Base-by-base conservation (phyloP, 2,797 vertebrate genomes). In the Cirrhinus mrigala region DNA sequence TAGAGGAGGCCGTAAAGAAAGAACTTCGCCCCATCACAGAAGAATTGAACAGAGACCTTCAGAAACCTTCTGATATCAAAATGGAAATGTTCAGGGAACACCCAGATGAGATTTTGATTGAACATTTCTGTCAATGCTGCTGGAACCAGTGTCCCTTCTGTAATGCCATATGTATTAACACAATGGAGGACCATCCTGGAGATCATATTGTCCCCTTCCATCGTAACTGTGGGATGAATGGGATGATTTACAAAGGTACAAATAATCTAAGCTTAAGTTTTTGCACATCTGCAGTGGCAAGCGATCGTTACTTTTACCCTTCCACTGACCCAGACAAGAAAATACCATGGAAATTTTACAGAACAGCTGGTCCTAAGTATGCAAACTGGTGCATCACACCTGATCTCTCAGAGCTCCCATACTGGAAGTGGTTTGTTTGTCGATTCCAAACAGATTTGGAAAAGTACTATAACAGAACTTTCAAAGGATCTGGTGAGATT, bases 71-170 rank as follows among this genome's bases (percentile, higher is more conserved):
- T 40, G 46, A 88, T 3, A 7, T 92, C 1, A 54, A 80, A 1
- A 86, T 93, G 27, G 29, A 84, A 37, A 60, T 85, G 8, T 90
- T 78, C 79, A 84, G 86, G 7, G 0, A 84, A 54, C 81, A 50
- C 4, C 88, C 92, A 52, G 89, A 91, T 60, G 9, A 93, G 69
- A 91, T 93, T 82, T 88, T 94, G 52, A 92, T 92, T 0, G 86
- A 93, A 22, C 92, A 93, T 12, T 88, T 94, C 80, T 92, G 92
- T 54, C n/a, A 78, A 0, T 92, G 92, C 81, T 94, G 93, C 89
- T 94, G 94, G 94, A 89, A 78, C 29, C 81, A 2, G 6, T 94
- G 93, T 82, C 93, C 92, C 0, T 93, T 94, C 90, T 94, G 93
- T 71, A 0, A 0, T 15, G 91, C 90, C 29, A 82, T 93, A 83